Evolutionary conservation across 2,113 vertebrate genomes (phyloP).

Genomic region (Pipa parva): DNA sequence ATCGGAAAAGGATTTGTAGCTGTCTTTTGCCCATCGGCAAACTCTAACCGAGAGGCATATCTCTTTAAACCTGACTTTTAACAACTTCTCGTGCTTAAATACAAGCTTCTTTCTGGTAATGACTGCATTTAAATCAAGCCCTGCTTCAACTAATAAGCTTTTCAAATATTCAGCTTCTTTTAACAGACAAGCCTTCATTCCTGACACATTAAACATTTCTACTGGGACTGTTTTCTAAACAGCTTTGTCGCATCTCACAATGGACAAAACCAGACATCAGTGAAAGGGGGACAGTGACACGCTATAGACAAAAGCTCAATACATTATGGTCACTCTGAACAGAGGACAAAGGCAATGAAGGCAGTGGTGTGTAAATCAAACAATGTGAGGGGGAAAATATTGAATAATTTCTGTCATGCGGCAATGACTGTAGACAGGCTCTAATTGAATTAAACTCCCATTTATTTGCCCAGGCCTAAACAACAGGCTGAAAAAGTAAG

Average conservation of each 20-base stretch:
- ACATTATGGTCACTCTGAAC: constrained; percentile 79
- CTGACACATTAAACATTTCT: constrained; percentile 48
- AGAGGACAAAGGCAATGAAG: constrained; percentile 87
- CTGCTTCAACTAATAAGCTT: constrained; percentile 26
- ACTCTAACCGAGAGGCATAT: neutral
- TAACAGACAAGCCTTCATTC: constrained; percentile 48
- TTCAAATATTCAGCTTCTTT: constrained; percentile 45
- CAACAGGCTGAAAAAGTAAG: constrained; percentile 80
- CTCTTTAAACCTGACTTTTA: constrained; percentile 3
- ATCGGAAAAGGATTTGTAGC: no score
- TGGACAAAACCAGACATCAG: constrained; percentile 77
- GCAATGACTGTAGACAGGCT: constrained; percentile 82
- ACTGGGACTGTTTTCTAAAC: constrained; percentile 62
- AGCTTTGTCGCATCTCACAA: constrained; percentile 69
- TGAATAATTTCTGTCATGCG: constrained; percentile 88
- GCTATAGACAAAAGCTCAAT: constrained; percentile 89
- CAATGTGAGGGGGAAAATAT: constrained; percentile 80
- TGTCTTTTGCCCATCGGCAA: no score
- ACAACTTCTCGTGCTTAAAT: constrained; percentile 16
- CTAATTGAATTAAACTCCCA: constrained; percentile 99
- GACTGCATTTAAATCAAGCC: constrained; percentile 18
- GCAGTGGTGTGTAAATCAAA: constrained; percentile 95
- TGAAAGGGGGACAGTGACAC: constrained; percentile 84
- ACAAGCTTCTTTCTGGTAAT: constrained; percentile 6
- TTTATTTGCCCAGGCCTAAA: constrained; percentile 90